Percentiles rank a stretch among this genome's conserved stretches.
Evolutionary conservation across 2,797 vertebrate species (phyloP).

Genomic region (Somateria mollissima): DNA sequence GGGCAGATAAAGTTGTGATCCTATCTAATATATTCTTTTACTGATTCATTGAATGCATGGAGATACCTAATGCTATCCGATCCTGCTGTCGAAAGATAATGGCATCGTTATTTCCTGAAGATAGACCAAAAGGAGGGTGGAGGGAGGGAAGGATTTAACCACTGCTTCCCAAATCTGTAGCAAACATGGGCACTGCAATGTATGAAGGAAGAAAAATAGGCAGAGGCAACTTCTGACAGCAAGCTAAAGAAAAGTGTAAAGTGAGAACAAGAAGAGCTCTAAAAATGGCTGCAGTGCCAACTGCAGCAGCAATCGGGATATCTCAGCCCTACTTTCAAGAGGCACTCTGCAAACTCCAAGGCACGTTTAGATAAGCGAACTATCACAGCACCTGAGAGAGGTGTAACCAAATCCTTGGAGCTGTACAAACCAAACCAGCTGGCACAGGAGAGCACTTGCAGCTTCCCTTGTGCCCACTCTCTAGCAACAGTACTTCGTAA

Average conservation of each 20-base stretch:
- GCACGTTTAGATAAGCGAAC: background rate
- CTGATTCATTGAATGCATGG: conserved; percentile 39
- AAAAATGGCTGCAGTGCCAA: background rate
- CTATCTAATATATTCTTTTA: conserved; percentile 62
- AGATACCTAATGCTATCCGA: conserved; percentile 23
- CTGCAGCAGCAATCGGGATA: background rate
- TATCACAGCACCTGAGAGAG: background rate
- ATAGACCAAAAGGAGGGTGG: background rate
- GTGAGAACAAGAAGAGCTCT: background rate
- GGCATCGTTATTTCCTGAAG: conserved; percentile 41
- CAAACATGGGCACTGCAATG: background rate
- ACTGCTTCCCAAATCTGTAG: background rate
- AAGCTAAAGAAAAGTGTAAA: background rate
- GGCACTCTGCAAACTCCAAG: background rate
- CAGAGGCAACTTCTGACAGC: background rate
- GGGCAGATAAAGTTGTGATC: conserved; percentile 60
- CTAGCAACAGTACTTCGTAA: background rate
- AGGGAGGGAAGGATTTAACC: background rate
- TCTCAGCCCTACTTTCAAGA: background rate
- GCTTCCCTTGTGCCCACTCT: background rate
- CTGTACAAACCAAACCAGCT: background rate
- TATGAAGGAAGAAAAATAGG: background rate
- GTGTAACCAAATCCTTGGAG: background rate
- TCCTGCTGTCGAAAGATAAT: conserved; percentile 34
- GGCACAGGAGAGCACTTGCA: background rate